Evolutionary conservation across 2,888 invertebrate species (phyloP), one percentile per base, ranked within the genome.

Genomic region (Glyphotaelius pellucidus): DNA sequence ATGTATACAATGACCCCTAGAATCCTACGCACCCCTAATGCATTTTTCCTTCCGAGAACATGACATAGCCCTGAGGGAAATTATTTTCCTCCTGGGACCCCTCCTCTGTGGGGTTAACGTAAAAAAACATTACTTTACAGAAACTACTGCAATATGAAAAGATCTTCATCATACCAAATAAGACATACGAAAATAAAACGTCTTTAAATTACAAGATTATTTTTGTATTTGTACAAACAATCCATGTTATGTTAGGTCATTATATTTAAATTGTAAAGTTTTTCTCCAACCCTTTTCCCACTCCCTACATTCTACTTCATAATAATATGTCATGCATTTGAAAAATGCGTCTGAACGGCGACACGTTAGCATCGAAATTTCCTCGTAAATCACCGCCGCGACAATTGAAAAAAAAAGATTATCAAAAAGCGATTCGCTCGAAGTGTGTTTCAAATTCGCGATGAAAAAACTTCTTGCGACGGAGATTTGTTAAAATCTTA

Each of bases 381-480:
- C 35, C 42, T 38, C 88, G 88, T 89, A 89, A 89, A 89, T 89
- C 88, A 89, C 79, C 79, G 25, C 32, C 32, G 30, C 79, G 67
- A 89, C 88, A 89, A 86, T 15, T 47, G 38, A 42, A 47, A 86
- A 86, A 88, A 89, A 89, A 89, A 89, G 88, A 89, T 89, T 79
- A 89, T 89, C 88, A 80, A 89, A 89, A 80, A 79, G 88, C 79
- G 79, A 89, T 89, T 79, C 35, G 25, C 35, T 79, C 35, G 35
- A 35, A 80, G 88, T 35, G 88, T 88, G 35, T 67, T 67, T 31
- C n/a, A 79, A 11, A 32, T 79, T 30, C 15, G 31, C 87, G 87
- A 31, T n/a, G 47, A 30, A 42, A 30, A 25, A 86, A 47, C 15
- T 42, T 42, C 30, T 31, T 0, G 47, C 31, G 3, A n/a, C 67